These are phyloP conservation scores for Leptobrachium leishanense DNA, from an alignment of 2,113 vertebrate species.

Conservation along the genomic window DNA sequence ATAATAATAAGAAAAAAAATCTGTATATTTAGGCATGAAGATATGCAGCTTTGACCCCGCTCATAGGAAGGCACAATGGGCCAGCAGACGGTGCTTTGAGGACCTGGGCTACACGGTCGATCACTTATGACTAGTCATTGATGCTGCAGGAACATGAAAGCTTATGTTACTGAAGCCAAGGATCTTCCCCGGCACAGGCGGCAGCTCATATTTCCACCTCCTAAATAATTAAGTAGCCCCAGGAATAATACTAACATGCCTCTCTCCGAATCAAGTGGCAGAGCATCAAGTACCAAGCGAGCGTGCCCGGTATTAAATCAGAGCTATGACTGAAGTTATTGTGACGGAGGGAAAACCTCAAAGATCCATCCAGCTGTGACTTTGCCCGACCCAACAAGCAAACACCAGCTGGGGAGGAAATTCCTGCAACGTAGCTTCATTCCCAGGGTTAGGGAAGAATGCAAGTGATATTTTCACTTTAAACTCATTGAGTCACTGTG, in stretches of 20 bases:
- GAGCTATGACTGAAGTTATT: background rate
- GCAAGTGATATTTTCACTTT: no score
- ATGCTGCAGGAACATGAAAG: background rate
- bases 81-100: no score
- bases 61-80: no score
- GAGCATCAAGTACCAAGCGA: background rate
- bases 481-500: no score
- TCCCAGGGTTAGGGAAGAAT: background rate
- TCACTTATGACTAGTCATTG: background rate
- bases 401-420: background rate
- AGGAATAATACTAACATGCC: background rate
- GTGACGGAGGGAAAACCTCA: background rate
- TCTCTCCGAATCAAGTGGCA: background rate
- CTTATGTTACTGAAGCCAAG: background rate
- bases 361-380: constrained; percentile 12
- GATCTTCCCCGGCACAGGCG: background rate
- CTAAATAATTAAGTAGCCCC: constrained; percentile 26
- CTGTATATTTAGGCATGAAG: no score
- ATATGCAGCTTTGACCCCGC: no score
- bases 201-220: constrained; percentile 13
- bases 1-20: no score
- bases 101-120: background rate
- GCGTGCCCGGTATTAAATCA: background rate
- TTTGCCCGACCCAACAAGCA: background rate
- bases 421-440: constrained; percentile 11